These are phyloP conservation scores for Scatophagus argus DNA, from an alignment of 2,113 vertebrate genomes.

Conservation along the genomic window DNA sequence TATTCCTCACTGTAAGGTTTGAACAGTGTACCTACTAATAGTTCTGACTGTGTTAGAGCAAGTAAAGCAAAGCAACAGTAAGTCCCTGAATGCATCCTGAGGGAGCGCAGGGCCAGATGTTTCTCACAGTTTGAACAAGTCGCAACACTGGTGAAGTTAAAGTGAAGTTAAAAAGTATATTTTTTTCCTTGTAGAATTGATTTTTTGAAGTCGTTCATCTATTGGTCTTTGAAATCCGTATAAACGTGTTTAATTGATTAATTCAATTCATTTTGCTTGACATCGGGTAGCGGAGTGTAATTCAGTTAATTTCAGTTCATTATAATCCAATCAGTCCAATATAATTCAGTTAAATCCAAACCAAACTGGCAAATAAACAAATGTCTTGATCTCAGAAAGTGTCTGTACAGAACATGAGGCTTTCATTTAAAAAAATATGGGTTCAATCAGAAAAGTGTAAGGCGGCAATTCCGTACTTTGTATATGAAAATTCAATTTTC, in stretches of 20 bases:
- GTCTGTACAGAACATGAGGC: neutral
- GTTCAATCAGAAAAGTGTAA: neutral
- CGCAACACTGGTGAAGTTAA: neutral
- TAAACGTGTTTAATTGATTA: conserved; percentile 5
- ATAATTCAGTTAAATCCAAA: conserved; percentile 8
- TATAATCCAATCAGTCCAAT: conserved; percentile 7
- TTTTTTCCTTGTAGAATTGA: neutral
- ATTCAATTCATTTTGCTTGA: neutral
- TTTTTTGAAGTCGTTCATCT: neutral
- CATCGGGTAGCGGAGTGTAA: neutral
- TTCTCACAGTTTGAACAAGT: conserved; percentile 16
- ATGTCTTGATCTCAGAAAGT: conserved; percentile 9
- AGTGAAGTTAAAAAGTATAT: neutral
- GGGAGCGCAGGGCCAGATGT: conserved; percentile 23
- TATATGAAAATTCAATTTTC: neutral
- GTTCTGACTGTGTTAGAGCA: neutral
- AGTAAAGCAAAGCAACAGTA: conserved; percentile 23
- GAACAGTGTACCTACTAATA: neutral
- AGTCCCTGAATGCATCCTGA: neutral
- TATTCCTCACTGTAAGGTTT: neutral
- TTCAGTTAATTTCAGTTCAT: conserved; percentile 27
- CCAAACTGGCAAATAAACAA: conserved; percentile 11
- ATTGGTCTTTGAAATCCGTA: conserved; percentile 11
- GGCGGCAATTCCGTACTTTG: neutral
- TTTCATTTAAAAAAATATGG: neutral